Evolutionary conservation across 2,797 vertebrate species (phyloP), one percentile per base, ranked within the genome.

Genomic region (Hozukius guyotensis): DNA sequence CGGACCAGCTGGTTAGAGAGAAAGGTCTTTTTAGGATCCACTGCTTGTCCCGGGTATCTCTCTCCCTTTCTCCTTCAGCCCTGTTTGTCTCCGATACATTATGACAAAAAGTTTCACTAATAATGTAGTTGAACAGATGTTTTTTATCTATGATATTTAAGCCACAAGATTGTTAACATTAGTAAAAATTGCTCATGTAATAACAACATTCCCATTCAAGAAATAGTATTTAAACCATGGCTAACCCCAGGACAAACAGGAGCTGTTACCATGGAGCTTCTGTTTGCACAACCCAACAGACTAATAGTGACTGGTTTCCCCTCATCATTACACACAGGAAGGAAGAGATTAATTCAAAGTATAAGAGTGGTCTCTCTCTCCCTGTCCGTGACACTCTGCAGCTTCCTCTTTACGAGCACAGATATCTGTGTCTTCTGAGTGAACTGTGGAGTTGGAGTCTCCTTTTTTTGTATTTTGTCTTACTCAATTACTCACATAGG

Each of bases 241-340:
- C 57, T 60, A 6, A 80, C 16, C 14, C 61, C 8, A 3, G 20
- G 73, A 88, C 78, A 93, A 89, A 86, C 87, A 75, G 83, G 71
- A 90, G 88, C 83, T 82, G 88, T 93, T 86, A 49, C 88, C 83
- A 91, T 89, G 82, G 82, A 63, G 63, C 67, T 78, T 80, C 71
- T 86, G 88, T 90, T 90, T 92, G 73, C 69, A 84, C 70, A 89
- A 69, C 52, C 73, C 1, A 38, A 61, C 74, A 83, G 89, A 89
- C 86, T 68, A 79, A 84, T 84, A 84, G 74, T 67, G 53, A 38
- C 77, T 42, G 64, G 75, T 83, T 92, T 92, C 83, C 85, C 70
- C 64, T 82, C 52, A 56, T 12, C 32, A 62, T 74, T 83, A 89
- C 75, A 27, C 77, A 75, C 81, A 81, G 91, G 90, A 93, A 86